Percentiles rank a stretch among this genome's conserved stretches.
Conservation (phyloP, 2,888 invertebrate genomes). For the Nomada flava region DNA sequence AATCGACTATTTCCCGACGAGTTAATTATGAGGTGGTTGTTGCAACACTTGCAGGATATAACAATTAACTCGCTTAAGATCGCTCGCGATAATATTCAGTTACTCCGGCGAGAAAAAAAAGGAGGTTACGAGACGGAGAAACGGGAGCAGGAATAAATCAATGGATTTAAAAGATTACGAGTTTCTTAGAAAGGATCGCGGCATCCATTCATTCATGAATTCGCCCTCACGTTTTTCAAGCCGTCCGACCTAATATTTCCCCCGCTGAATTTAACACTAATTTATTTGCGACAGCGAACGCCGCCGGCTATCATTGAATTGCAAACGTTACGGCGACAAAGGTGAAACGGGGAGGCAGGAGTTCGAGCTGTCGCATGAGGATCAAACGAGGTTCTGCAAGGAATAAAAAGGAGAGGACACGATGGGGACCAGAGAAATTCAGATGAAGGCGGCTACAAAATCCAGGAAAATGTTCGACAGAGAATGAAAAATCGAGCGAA, state of each 20-base stretch:
- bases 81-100: conserved; percentile 14
- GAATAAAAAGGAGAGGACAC: conserved; percentile 4
- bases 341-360: conserved; percentile 36
- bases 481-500: not conserved
- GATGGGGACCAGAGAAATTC: not conserved
- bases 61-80: conserved; percentile 2
- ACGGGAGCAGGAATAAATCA: conserved; percentile 31
- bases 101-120: not conserved
- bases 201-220: conserved; percentile 58
- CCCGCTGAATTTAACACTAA: conserved; percentile 41
- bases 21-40: not conserved
- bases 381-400: conserved; percentile 22
- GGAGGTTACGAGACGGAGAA: not conserved
- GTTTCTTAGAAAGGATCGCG: conserved; percentile 35
- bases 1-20: not conserved
- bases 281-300: conserved; percentile 36
- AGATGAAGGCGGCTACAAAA: conserved; percentile 23
- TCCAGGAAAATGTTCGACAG: not conserved
- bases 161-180: conserved; percentile 53
- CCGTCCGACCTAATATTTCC: not conserved
- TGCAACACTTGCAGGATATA: too few species aligned
- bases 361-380: conserved; percentile 28
- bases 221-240: conserved; percentile 28
- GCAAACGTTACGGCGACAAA: conserved; percentile 39
- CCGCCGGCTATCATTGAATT: conserved; percentile 32